Percentiles rank a stretch among this genome's conserved stretches.
Conservation (phyloP, 2,797 vertebrate genomes). For the Margarornis squamiger region DNA sequence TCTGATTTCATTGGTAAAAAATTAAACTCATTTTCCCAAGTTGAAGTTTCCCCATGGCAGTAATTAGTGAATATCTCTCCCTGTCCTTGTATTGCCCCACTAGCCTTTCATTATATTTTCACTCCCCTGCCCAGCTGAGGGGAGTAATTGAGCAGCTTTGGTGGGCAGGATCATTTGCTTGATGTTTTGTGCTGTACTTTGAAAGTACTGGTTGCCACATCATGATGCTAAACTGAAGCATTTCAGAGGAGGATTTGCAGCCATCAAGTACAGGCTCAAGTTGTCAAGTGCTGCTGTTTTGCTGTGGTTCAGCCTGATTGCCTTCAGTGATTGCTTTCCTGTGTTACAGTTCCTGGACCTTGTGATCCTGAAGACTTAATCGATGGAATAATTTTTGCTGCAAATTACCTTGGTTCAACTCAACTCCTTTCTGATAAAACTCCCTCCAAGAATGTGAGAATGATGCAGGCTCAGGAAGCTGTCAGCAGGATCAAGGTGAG, state of each 20-base stretch:
- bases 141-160: background rate
- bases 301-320: background rate
- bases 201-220: background rate
- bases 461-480: constrained; percentile 98
- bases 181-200: background rate
- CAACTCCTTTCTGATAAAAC: constrained; percentile 97
- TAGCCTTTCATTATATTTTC: background rate
- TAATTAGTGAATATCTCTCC: background rate
- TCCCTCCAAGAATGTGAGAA: constrained; percentile 94
- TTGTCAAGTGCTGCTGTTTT: background rate
- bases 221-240: background rate
- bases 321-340: constrained; percentile 25
- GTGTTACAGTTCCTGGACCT: constrained; percentile 90
- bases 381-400: constrained; percentile 96
- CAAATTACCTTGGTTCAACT: constrained; percentile 96
- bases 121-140: background rate
- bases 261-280: background rate
- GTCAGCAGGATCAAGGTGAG: constrained; percentile 96
- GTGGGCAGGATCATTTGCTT: background rate
- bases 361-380: constrained; percentile 98
- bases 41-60: background rate
- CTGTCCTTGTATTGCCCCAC: background rate
- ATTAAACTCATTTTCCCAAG: background rate
- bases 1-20: background rate
- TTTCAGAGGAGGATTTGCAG: background rate